Evolutionary conservation across 2,797 vertebrate species (phyloP).

Genomic region (Neosalanx taihuensis): DNA sequence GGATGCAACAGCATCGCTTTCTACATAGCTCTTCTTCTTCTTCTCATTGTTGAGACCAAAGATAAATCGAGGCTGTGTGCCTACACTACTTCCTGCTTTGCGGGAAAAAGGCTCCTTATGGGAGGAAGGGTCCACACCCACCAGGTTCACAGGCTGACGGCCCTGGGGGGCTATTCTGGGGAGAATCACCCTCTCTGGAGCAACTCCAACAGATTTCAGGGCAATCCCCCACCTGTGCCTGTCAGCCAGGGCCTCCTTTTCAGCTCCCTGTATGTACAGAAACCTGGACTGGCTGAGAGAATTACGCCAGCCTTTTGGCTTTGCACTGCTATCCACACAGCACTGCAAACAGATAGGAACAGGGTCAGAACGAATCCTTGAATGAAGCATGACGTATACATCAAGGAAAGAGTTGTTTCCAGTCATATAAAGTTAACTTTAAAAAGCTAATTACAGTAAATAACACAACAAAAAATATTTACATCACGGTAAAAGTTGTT

Average conservation of each 20-base stretch:
- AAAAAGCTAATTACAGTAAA: not conserved
- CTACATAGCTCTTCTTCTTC: not conserved
- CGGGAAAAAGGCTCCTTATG: not conserved
- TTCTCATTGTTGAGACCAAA: not conserved
- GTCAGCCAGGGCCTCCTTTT: not conserved
- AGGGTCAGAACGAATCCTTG: not conserved
- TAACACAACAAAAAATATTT: not conserved
- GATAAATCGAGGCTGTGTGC: not conserved
- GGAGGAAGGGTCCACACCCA: not conserved
- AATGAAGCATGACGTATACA: not conserved
- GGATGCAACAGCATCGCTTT: not conserved
- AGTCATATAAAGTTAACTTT: not conserved
- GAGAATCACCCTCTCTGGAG: not conserved
- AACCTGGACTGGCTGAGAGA: not conserved
- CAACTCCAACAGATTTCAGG: not conserved
- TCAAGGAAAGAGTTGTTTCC: not conserved
- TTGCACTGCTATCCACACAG: not conserved
- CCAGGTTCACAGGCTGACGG: not conserved
- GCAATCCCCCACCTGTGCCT: not conserved
- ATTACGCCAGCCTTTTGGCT: too few relatives aligned
- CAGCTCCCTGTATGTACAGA: not conserved
- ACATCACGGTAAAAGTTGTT: not conserved
- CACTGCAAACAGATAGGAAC: not conserved
- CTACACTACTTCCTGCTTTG: not conserved
- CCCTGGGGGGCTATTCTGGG: not conserved